Base-by-base conservation (phyloP, 1,140 invertebrate species). In the Aporrectodea caliginosa region DNA sequence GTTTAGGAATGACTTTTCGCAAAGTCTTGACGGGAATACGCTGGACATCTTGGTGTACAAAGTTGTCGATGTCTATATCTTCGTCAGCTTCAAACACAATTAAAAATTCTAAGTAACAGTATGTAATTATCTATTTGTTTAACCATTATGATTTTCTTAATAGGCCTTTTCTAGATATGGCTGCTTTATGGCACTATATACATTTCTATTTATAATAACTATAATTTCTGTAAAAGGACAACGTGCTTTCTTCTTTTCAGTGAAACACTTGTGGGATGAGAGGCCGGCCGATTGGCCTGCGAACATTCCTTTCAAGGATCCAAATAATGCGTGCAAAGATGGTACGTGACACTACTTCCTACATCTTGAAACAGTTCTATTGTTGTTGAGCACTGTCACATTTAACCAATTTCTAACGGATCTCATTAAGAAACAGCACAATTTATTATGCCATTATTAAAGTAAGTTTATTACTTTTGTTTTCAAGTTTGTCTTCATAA, bases 231-330 rank as follows among this genome's bases (percentile, higher is more conserved):
- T 22, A 58, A 58, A 58, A 58, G 6, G 43, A 58, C 6, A 6
- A 12, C 6, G 43, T 58, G 6, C 43, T 22, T 58, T 58, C 43
- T 22, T 12, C 43, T 58, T 58, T 58, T 58, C 43, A 78, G 77
- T 78, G 33, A 78, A 78, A 29, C 58, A 78, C 16, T 22, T 78
- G 1, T 78, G 77, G 77, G 77, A 78, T 72, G 33, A 70, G 69
- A 78, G 58, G 69, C 77, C 77, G 12, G 16, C 68, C 30, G 43
- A 31, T 71, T 78, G 77, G 77, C 77, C 77, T 27, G 14, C n/a
- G 30, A 29, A 31, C 0, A 58, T 78, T 6, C 77, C 77, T n/a
- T 78, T 78, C 77, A 78, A 78, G 69, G 77, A 78, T 35, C 77
- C 77, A 16, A 78, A 78, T 29, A 78, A 78, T 69, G 33, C 68